phyloP scores from a whole-genome alignment of 2,797 vertebrate species.

The Anabacerthia variegaticeps region DNA sequence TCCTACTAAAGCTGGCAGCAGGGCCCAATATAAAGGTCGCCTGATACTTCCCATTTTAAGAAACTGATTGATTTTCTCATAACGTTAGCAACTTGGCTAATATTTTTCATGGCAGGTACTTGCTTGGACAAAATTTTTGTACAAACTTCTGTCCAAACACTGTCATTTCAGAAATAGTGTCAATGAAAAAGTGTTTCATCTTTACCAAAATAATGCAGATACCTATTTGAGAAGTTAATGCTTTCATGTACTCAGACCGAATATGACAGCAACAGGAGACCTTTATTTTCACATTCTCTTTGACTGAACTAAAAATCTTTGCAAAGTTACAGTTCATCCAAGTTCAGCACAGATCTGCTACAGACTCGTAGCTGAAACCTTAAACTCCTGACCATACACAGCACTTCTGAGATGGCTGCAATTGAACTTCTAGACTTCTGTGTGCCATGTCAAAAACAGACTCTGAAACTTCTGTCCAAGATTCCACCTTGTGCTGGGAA shows the following conservation, averaged over 20 bases:
- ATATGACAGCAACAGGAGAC: background rate
- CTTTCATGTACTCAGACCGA: background rate
- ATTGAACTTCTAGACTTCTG: background rate
- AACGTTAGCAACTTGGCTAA: background rate
- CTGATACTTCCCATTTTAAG: background rate
- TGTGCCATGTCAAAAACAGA: background rate
- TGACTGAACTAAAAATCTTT: background rate
- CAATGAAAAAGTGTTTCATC: background rate
- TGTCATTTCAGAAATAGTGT: background rate
- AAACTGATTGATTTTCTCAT: background rate
- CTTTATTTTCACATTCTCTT: background rate
- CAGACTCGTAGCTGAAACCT: background rate
- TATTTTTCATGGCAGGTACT: background rate
- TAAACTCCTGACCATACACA: background rate
- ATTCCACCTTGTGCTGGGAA: background rate
- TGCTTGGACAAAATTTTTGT: background rate
- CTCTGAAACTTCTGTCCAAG: background rate
- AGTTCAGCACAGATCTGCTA: slow-evolving; percentile 9
- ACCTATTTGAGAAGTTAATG: background rate
- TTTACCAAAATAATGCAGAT: background rate
- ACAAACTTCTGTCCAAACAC: background rate
- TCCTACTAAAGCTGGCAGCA: background rate
- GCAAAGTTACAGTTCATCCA: background rate
- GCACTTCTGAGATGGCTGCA: background rate
- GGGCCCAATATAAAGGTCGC: background rate